Percentiles rank a stretch among this genome's conserved stretches.
Conservation (phyloP, 2,113 vertebrate genomes). For the Ophiodon elongatus region DNA sequence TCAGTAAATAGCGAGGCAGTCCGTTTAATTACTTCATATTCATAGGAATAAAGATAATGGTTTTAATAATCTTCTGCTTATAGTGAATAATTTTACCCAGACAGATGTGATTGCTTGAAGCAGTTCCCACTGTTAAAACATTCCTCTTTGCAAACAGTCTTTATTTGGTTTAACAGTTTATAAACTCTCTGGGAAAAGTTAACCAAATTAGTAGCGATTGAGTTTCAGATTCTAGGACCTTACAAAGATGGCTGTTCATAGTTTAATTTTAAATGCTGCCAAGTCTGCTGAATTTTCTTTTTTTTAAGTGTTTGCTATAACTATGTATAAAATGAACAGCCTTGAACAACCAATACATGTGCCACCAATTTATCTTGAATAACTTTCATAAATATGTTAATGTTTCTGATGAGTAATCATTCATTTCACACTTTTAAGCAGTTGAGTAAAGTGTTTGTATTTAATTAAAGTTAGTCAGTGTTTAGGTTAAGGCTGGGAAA, state of each 20-base stretch:
- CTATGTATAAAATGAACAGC: neutral
- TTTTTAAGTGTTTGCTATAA: no score
- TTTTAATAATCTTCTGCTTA: neutral
- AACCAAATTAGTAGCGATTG: neutral
- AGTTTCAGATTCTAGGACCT: neutral
- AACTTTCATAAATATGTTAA: conserved; percentile 5
- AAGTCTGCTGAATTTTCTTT: no score
- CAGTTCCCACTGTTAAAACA: neutral
- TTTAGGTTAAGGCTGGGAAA: conserved; percentile 29
- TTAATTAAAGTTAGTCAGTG: conserved; percentile 36
- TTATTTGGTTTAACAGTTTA: neutral
- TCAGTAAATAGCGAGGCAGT: no score
- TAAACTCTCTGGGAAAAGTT: neutral
- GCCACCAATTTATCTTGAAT: conserved; percentile 1
- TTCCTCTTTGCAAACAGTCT: no score
- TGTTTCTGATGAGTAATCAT: conserved; percentile 15
- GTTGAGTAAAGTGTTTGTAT: conserved; percentile 13
- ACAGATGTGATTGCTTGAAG: no score
- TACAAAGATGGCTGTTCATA: neutral
- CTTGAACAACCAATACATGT: neutral
- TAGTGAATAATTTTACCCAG: neutral
- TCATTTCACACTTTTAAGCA: neutral
- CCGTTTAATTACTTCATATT: no score
- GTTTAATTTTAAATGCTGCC: conserved; percentile 7
- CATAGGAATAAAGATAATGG: neutral